These are phyloP conservation scores for Mythimna albipuncta DNA, from an alignment of 2,888 invertebrate species.

Conservation along the genomic window DNA sequence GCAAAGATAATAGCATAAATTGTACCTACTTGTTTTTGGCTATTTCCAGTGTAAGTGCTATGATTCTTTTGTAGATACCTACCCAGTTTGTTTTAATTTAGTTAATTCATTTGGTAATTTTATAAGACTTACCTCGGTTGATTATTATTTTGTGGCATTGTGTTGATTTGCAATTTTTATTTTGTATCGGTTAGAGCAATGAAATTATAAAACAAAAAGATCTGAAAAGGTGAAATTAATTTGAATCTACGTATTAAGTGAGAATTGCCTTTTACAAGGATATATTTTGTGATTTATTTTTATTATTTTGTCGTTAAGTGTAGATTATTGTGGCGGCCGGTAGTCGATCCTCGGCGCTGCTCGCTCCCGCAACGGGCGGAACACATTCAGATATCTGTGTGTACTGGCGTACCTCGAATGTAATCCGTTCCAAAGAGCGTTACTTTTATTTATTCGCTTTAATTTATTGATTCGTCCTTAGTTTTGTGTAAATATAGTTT, in stretches of 20 bases:
- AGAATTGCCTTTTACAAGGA: conserved; percentile 66
- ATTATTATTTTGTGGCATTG: conserved; percentile 47
- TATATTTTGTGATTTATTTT: conserved; percentile 66
- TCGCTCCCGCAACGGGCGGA: conserved; percentile 63
- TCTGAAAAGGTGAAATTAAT: conserved; percentile 36
- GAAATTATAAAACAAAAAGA: conserved; percentile 28
- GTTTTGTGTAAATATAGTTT: conserved; percentile 71
- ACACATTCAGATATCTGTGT: conserved; percentile 65
- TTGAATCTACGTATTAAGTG: conserved; percentile 49
- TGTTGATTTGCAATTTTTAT: conserved; percentile 38
- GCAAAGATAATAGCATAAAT: conserved; percentile 49
- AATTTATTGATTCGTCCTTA: conserved; percentile 78
- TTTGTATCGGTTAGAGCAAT: conserved; percentile 38
- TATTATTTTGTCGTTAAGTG: conserved; percentile 61
- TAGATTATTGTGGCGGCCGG: conserved; percentile 52
- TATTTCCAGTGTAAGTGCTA: conserved; percentile 73
- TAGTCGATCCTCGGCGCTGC: conserved; percentile 49
- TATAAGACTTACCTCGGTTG: conserved; percentile 46
- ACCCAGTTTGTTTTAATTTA: conserved; percentile 54
- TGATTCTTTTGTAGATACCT: conserved; percentile 61
- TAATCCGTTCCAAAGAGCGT: conserved; percentile 87
- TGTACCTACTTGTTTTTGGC: conserved; percentile 58
- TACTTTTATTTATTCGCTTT: conserved; percentile 83
- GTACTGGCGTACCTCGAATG: conserved; percentile 78
- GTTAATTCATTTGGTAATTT: conserved; percentile 48